Evolutionary conservation across 2,888 invertebrate genomes (phyloP).

Genomic region (Cephus spinipes): DNA sequence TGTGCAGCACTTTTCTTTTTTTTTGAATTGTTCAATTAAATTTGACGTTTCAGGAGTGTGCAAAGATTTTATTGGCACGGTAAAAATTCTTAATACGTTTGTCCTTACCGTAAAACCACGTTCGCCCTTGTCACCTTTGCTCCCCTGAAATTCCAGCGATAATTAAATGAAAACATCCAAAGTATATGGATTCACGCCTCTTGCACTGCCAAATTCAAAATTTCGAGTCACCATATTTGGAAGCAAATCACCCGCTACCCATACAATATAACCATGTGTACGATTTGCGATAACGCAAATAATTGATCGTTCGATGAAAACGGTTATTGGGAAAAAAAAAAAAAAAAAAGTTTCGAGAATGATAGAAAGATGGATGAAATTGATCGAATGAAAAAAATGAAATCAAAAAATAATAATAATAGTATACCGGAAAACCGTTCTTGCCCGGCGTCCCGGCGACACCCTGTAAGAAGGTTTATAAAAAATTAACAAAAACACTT

Average conservation of each 20-base stretch:
- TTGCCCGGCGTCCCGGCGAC: slow-evolving; percentile 84
- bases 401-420: slow-evolving; percentile 68
- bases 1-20: not conserved
- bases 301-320: slow-evolving; percentile 12
- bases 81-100: slow-evolving; percentile 7
- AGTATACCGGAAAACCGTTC: slow-evolving; percentile 90
- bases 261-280: not conserved
- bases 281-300: slow-evolving; percentile 17
- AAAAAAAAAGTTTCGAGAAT: not conserved
- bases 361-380: slow-evolving; percentile 11
- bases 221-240: slow-evolving; percentile 31
- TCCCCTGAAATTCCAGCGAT: slow-evolving; percentile 71
- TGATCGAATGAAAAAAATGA: slow-evolving; percentile 20
- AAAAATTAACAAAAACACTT: slow-evolving; percentile 53
- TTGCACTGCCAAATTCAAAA: slow-evolving; percentile 34
- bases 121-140: slow-evolving; percentile 81
- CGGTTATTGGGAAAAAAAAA: not conserved
- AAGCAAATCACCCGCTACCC: slow-evolving; percentile 28
- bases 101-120: slow-evolving; percentile 80
- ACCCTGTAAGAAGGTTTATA: slow-evolving; percentile 75
- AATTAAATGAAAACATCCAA: slow-evolving; percentile 24
- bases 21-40: not conserved
- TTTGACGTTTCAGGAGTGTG: not conserved
- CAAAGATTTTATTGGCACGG: slow-evolving; percentile 1
- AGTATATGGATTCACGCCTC: slow-evolving; percentile 16